Percentiles rank a stretch among this genome's conserved stretches.
phyloP scores from a whole-genome alignment of 2,797 vertebrate genomes.

The Poecilia velifera region DNA sequence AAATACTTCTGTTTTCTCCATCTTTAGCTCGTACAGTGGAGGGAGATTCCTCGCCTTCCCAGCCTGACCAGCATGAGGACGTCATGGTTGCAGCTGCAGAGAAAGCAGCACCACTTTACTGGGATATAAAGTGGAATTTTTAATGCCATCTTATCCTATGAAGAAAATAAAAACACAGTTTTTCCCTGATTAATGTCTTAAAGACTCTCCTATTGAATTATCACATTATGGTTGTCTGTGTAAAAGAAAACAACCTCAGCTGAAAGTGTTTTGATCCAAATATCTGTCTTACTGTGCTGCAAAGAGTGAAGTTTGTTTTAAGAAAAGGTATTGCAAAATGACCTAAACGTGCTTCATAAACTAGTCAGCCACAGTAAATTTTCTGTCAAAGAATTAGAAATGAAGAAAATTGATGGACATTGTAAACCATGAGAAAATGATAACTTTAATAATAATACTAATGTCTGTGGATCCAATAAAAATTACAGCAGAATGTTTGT shows the following conservation, averaged over 20 bases:
- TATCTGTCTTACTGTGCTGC: neutral
- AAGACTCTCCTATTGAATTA: slow-evolving; percentile 2
- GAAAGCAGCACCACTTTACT: slow-evolving; percentile 55
- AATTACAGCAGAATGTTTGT: neutral
- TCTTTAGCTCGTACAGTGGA: slow-evolving; percentile 30
- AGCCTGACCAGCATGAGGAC: slow-evolving; percentile 44
- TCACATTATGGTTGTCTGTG: slow-evolving; percentile 10
- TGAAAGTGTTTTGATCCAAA: slow-evolving; percentile 14
- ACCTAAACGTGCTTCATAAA: neutral
- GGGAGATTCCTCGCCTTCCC: slow-evolving; percentile 35
- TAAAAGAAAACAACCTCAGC: slow-evolving; percentile 1
- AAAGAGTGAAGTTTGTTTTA: neutral
- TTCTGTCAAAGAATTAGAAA: neutral
- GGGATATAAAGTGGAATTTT: slow-evolving; percentile 71
- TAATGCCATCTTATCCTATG: slow-evolving; percentile 43
- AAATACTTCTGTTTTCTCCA: neutral
- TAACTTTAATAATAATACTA: neutral
- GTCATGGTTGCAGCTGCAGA: slow-evolving; percentile 46
- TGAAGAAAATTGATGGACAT: neutral
- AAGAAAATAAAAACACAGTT: neutral
- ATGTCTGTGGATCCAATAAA: neutral
- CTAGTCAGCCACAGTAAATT: neutral
- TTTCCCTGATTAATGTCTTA: slow-evolving; percentile 10
- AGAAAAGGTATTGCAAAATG: neutral
- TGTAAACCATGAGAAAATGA: neutral